Base-by-base conservation (phyloP, 2,113 vertebrate species). In the Phaethornis superciliosus region DNA sequence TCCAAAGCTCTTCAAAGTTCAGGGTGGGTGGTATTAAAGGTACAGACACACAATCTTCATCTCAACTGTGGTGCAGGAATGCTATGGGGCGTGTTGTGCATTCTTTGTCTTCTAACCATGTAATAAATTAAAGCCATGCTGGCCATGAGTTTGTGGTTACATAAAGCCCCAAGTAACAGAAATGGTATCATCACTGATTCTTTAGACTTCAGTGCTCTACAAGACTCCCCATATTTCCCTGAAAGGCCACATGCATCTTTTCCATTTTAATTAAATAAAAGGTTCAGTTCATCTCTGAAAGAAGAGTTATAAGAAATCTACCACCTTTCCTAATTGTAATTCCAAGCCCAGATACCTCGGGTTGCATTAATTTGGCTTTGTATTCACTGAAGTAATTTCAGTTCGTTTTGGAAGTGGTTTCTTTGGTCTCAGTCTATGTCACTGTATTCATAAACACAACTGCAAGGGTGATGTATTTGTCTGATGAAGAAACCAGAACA, bases 401-500 rank as follows among this genome's bases (percentile, higher is more conserved):
- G 47, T 56, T 68, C 75, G 15, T 68, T 46, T 78, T 18, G 52
- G 58, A 89, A 63, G 32, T 52, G 71, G 11, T 70, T 95, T 80
- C 1, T 1, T 63, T 72, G 59, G 59, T 82, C 30, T 88, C 68
- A 51, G 58, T 40, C 56, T 55, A 44, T n/a, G 28, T 64, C 9
- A 1, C 59, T 83, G 13, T 86, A 30, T 58, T 91, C 81, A 90
- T 64, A 76, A n/a, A 52, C 40, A 74, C 16, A 95, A 22, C 68
- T 88, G 33, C 60, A 44, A 74, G 44, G 19, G 33, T 75, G 47
- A 67, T 70, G 59, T 59, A 79, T 88, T 82, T 74, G 80, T n/a
- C 59, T 51, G 63, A 44, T 83, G 82, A 95, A 94, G 76, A 91
- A 93, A 93, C 55, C 56, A 91, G 64, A 95, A 88, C 69, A 78